Evolutionary conservation across 2,888 invertebrate species (phyloP).

Genomic region (Amiota minor): DNA sequence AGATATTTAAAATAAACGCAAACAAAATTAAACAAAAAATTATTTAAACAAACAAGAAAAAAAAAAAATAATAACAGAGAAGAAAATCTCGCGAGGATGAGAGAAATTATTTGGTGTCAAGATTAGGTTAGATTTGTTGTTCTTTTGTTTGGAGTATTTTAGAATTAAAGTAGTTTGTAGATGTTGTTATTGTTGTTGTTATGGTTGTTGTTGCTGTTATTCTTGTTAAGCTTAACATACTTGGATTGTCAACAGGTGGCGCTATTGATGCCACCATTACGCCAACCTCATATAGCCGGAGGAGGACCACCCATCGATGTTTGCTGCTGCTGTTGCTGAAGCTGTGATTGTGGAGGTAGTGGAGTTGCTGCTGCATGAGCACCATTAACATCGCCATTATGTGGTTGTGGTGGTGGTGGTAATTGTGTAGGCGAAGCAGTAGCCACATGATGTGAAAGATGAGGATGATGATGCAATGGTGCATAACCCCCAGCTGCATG

Average conservation of each 20-base stretch:
- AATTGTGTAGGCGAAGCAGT: neutral
- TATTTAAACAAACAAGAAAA: slow-evolving; percentile 3
- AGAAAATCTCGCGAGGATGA: slow-evolving; percentile 24
- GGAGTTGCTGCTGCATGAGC: neutral
- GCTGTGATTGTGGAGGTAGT: slow-evolving; percentile 7
- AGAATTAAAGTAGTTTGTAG: slow-evolving; percentile 1
- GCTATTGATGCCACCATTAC: slow-evolving; percentile 58
- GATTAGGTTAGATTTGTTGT: slow-evolving; percentile 10
- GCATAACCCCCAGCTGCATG: neutral
- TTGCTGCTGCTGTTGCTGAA: neutral
- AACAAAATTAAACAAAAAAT: neutral
- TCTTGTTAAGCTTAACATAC: neutral
- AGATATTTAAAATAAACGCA: neutral
- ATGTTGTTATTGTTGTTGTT: slow-evolving; percentile 34
- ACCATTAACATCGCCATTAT: neutral
- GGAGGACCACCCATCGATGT: slow-evolving; percentile 35
- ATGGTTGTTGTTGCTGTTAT: neutral
- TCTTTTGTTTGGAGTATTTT: neutral
- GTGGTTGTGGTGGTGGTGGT: neutral
- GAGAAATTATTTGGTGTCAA: slow-evolving; percentile 21
- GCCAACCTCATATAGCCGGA: slow-evolving; percentile 59
- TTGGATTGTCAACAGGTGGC: slow-evolving; percentile 63
- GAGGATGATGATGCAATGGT: slow-evolving; percentile 1
- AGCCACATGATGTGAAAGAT: neutral
- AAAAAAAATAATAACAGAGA: neutral